Conservation (phyloP, 2,113 vertebrate genomes). For the Podarcis raffonei region DNA sequence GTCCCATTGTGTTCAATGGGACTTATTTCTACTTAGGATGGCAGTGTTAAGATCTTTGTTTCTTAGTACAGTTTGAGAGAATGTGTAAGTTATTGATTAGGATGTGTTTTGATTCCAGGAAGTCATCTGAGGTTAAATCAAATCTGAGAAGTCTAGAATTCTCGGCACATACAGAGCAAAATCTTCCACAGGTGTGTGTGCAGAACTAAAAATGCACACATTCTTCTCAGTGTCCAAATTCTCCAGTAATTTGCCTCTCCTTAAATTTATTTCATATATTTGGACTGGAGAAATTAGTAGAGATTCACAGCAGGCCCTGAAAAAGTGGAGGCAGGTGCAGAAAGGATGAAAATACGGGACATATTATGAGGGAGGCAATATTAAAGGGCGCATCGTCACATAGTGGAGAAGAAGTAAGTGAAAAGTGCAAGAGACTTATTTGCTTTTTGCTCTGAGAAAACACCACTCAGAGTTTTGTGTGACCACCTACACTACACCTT, state of each 20-base stretch:
- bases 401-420: not conserved
- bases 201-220: too few species aligned
- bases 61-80: not conserved
- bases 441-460: not conserved
- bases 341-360: not conserved
- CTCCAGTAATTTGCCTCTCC: not conserved
- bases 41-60: too few species aligned
- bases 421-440: not conserved
- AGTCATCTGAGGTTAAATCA: not conserved
- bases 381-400: not conserved
- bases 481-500: not conserved
- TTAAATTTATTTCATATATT: not conserved
- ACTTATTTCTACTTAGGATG: not conserved
- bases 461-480: not conserved
- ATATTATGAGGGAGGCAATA: not conserved
- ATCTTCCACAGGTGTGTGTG: not conserved
- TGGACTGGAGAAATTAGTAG: not conserved
- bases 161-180: not conserved
- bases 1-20: not conserved
- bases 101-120: too few species aligned
- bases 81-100: not conserved
- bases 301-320: not conserved
- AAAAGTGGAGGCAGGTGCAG: not conserved
- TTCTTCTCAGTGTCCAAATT: not conserved
- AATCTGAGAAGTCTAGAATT: not conserved